Conservation (phyloP, 2,797 vertebrate genomes). For the Gallinago nigripennis region DNA sequence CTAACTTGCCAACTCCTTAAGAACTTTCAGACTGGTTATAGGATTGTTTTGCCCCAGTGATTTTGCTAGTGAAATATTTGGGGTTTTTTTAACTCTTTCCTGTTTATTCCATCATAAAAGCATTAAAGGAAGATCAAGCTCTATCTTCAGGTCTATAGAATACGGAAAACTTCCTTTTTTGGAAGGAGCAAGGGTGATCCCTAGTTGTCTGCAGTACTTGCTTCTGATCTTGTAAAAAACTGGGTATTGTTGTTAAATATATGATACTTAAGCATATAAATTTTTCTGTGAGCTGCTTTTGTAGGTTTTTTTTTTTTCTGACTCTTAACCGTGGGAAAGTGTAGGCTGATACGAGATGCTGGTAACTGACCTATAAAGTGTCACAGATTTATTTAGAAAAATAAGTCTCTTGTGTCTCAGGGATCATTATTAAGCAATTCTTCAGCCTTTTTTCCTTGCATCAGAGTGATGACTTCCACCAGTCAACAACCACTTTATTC, state of each 20-base stretch:
- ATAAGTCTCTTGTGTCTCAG: not conserved
- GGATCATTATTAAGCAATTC: not conserved
- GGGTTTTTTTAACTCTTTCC: not conserved
- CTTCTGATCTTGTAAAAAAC: not conserved
- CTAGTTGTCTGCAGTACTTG: not conserved
- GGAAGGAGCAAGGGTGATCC: not conserved
- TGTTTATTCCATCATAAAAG: not conserved
- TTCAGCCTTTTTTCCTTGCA: not conserved
- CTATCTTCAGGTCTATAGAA: not conserved
- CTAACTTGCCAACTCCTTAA: not conserved
- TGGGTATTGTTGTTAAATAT: not conserved
- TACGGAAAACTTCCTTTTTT: not conserved
- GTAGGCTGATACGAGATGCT: not conserved
- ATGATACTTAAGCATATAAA: not conserved
- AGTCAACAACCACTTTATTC: not conserved
- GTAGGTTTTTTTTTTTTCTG: not conserved
- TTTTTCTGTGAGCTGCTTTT: not conserved
- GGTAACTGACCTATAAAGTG: not conserved
- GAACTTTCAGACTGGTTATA: not conserved
- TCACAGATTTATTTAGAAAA: not conserved
- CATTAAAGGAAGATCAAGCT: rapidly evolving
- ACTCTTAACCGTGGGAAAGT: not conserved
- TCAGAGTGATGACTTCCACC: not conserved
- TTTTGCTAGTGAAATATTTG: not conserved
- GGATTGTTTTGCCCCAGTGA: rapidly evolving